These are phyloP conservation scores for Trematomus bernacchii DNA, from an alignment of 2,797 vertebrate species.

Conservation along the genomic window DNA sequence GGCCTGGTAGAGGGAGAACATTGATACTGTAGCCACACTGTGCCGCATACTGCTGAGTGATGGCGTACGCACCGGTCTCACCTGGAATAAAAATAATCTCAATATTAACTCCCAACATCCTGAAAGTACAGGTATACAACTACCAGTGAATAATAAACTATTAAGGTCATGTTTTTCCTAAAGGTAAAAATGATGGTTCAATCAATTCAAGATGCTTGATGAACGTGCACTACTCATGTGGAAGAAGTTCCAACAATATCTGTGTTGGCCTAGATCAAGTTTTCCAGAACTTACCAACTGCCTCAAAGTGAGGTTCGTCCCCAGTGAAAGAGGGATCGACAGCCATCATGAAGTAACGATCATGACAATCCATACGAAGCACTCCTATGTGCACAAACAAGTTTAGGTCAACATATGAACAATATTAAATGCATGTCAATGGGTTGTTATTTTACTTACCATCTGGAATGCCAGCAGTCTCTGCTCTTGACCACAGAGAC, in stretches of 20 bases:
- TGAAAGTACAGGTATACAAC: too few species aligned
- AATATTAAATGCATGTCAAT: too few species aligned
- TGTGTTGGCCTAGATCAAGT: neutral
- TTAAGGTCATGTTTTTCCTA: too few species aligned
- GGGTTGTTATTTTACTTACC: slow-evolving; percentile 43
- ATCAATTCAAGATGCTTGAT: too few species aligned
- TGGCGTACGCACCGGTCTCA: slow-evolving; percentile 38
- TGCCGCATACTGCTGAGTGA: slow-evolving; percentile 61
- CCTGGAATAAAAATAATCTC: slow-evolving; percentile 37
- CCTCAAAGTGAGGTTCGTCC: slow-evolving; percentile 69
- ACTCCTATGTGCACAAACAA: slow-evolving; percentile 38
- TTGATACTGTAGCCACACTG: slow-evolving; percentile 79
- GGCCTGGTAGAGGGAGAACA: slow-evolving; percentile 35
- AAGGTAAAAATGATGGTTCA: too few species aligned
- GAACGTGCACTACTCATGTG: too few species aligned
- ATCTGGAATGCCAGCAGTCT: neutral
- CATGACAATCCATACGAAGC: slow-evolving; percentile 72
- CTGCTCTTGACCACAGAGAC: slow-evolving; percentile 19
- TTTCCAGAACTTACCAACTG: slow-evolving; percentile 62
- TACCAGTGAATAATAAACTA: too few species aligned
- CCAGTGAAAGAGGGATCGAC: slow-evolving; percentile 60
- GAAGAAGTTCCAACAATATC: too few species aligned
- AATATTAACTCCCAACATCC: neutral
- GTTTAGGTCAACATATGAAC: too few species aligned
- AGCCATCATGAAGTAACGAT: slow-evolving; percentile 71